Evolutionary conservation across 2,797 vertebrate genomes (phyloP), one percentile per base, ranked within the genome.

Genomic region (Taenioides sp.): DNA sequence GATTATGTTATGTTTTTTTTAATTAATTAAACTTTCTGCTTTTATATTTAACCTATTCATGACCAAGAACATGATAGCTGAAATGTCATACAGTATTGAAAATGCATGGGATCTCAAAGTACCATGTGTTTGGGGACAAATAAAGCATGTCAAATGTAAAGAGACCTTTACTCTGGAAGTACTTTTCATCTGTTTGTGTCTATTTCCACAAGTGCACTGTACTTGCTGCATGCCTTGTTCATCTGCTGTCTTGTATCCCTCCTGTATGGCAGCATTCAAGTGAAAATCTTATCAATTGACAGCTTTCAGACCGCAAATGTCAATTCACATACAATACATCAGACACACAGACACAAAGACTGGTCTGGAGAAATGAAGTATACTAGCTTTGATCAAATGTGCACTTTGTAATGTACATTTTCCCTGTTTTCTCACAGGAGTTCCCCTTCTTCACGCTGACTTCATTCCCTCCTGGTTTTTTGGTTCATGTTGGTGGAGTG

Each of bases 391-490:
- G 22, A 57, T 57, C n/a, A 23, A 57, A 57, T 54, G 9, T 22
- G 54, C 10, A 22, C 18, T 57, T 57, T 57, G 0, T 23, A 57
- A 22, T 62, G 70, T 73, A 71, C 11, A 20, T 86, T 58, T 85
- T 65, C 10, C 0, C 0, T 1, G 76, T 81, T 70, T 73, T 57
- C 49, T 74, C 68, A 5, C 87, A 99, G 98, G 98, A 99, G 89
- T 99, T 98, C 80, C 97, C 98, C 1, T 99, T 99, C 89, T 99
- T 99, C 75, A 99, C 98, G 25, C 78, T 99, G 93, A 97, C 96
- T n/a, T 92, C 94, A 47, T 99, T 99, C 75, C 98, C 98, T 14
- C 86, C 94, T 37, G 96, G 95, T 63, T 98, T 99, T 83, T 95
- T 99, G 6, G 87, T 99, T 50, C 97, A 99, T 0, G 95, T 97